These are phyloP conservation scores for Triops longicaudatus DNA, from an alignment of 1,140 invertebrate species.

Conservation along the genomic window DNA sequence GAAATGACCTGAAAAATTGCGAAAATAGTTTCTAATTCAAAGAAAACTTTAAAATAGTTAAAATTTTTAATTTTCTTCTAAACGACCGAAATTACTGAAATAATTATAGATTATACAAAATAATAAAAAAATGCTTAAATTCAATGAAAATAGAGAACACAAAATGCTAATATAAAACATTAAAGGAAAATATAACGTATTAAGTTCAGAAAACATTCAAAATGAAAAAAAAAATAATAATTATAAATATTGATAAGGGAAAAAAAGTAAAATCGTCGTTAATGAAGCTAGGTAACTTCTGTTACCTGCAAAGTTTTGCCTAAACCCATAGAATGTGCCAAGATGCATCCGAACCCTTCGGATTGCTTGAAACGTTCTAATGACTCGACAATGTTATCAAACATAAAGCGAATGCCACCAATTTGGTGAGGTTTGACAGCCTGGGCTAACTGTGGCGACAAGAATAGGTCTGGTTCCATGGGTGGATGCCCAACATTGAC, in stretches of 20 bases:
- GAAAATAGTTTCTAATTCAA: constrained; percentile 31
- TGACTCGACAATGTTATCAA: constrained; percentile 93
- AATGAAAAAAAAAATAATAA: constrained; percentile 19
- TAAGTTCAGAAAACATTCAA: background rate
- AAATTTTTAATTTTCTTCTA: background rate
- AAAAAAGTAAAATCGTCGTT: too few species aligned
- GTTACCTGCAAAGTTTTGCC: constrained; percentile 92
- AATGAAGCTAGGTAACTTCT: too few species aligned
- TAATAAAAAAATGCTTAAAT: too few species aligned
- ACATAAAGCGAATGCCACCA: constrained; percentile 90
- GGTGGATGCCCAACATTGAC: constrained; percentile 94
- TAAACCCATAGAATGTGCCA: constrained; percentile 98
- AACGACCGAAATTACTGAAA: background rate
- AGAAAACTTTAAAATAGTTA: constrained; percentile 25
- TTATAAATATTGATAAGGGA: too few species aligned
- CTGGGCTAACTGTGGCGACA: constrained; percentile 83
- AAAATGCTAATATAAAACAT: too few species aligned
- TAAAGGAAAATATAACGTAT: background rate
- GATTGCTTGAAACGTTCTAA: constrained; percentile 77
- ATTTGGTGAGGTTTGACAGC: constrained; percentile 96
- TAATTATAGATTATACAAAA: too few species aligned
- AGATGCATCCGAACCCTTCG: constrained; percentile 90
- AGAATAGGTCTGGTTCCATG: constrained; percentile 83
- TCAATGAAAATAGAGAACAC: too few species aligned
- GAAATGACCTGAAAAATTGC: constrained; percentile 74